phyloP scores from a whole-genome alignment of 2,797 vertebrate genomes.

The Sebastes steindachneri region DNA sequence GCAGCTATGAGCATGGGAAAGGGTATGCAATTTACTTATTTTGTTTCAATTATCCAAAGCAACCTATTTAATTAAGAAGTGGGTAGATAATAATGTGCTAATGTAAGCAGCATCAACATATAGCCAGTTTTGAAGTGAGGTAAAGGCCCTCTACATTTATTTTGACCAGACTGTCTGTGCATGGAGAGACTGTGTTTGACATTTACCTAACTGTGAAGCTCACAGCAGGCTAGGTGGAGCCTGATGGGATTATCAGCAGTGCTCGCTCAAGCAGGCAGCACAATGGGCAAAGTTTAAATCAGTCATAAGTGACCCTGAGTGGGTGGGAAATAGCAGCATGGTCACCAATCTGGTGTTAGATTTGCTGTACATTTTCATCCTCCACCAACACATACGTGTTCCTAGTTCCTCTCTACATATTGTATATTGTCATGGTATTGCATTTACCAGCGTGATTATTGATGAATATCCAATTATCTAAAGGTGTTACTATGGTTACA shows the following conservation, averaged over 20 bases:
- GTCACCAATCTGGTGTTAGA: constrained; percentile 31
- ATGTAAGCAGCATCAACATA: not conserved
- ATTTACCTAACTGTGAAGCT: constrained; percentile 23
- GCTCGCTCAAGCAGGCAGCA: not conserved
- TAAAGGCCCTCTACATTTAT: not conserved
- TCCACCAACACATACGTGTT: not conserved
- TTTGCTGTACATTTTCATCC: constrained; percentile 6
- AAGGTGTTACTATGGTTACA: not conserved
- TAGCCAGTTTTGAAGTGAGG: not conserved
- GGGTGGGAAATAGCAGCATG: constrained; percentile 28
- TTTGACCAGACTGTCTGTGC: not conserved
- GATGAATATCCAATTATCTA: not conserved
- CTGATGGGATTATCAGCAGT: not conserved
- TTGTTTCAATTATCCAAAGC: not conserved
- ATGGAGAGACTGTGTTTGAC: constrained; percentile 4
- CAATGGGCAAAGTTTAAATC: constrained; percentile 35
- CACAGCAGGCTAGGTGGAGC: constrained; percentile 14
- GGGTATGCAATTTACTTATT: constrained; percentile 74
- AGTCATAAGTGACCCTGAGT: constrained; percentile 40
- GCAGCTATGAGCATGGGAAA: constrained; percentile 89
- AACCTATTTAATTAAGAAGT: not conserved
- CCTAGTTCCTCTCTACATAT: not conserved
- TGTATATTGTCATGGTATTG: not conserved
- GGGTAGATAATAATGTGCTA: not conserved
- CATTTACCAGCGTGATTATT: not conserved